These are phyloP conservation scores for Streptopelia turtur DNA, from an alignment of 2,797 vertebrate species.

Conservation along the genomic window DNA sequence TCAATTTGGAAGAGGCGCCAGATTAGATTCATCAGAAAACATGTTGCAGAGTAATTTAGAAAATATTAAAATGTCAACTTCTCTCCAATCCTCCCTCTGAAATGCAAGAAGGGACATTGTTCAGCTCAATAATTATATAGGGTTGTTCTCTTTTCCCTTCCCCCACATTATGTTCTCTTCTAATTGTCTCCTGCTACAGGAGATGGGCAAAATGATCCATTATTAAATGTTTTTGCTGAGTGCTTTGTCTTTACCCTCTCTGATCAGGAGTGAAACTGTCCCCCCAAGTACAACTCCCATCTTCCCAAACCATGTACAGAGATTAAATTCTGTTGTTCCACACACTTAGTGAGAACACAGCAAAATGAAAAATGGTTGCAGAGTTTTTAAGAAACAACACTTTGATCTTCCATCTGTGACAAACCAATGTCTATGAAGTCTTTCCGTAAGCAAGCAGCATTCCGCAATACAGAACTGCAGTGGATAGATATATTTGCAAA, in stretches of 20 bases:
- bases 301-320: not conserved
- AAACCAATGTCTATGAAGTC: not conserved
- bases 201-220: not conserved
- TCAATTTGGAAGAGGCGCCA: not conserved
- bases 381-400: not conserved
- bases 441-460: not conserved
- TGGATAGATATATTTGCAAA: not conserved
- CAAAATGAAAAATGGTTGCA: not conserved
- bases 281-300: not conserved
- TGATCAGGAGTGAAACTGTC: not conserved
- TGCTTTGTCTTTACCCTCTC: not conserved
- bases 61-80: slow-evolving; percentile 64
- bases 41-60: slow-evolving; percentile 51
- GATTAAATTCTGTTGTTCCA: not conserved
- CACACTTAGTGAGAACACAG: not conserved
- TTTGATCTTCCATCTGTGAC: not conserved
- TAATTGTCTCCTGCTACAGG: slow-evolving; percentile 15
- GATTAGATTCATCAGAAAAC: slow-evolving; percentile 60
- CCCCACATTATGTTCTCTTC: not conserved
- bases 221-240: not conserved
- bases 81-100: slow-evolving; percentile 4
- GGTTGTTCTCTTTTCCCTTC: not conserved
- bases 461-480: not conserved
- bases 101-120: slow-evolving; percentile 17
- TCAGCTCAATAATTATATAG: slow-evolving; percentile 11